Base-by-base conservation (phyloP, 2,797 vertebrate species). In the Danio choprae region DNA sequence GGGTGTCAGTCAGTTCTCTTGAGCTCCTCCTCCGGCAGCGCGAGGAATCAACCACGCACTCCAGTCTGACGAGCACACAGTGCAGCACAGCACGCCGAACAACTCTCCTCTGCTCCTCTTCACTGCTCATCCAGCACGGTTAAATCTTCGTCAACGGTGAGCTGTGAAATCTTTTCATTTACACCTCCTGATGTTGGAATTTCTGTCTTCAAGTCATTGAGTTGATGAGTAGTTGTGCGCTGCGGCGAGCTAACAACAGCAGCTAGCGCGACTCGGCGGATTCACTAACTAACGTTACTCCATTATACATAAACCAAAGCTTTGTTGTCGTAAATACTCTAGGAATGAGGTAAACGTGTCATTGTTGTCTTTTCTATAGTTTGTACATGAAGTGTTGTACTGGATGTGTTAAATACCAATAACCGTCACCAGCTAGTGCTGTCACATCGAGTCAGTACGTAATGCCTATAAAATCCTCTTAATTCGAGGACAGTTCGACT, bases 21-120 rank as follows among this genome's bases (percentile, higher is more conserved):
- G 65, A 78, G 65, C 76, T 79, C 76, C 67, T 79, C 67, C 76
- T 41, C 53, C 55, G 4, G 8, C 38, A 22, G 76, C n/a, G 22
- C 5, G 50, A 74, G 36, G 44, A 74, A 63, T 44, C 40, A 44
- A 22, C 38, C 20, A 46, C 51, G 0, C 43, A n/a, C 51, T 50
- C 15, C 2, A 51, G 10, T 51, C 48, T 3, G 29, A 29, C 29
- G 29, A 29, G 15, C 4, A 46, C 7, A 46, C 44, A 51, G 48
- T 51, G 10, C 48, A 13, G 29, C 2, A 11, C 11, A 51, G n/a
- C 56, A 70, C 44, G 46, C 36, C 16, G 44, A 3, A 1, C 56
- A 38, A 36, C 3, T 38, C 22, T 13, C 43, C 9, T 8, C 9
- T 16, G 4, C 18, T 1, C 2, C 13, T n/a, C 3, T 48, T 9